Evolutionary conservation across 1,140 invertebrate species (phyloP), one percentile per base, ranked within the genome.

Genomic region (Argopecten irradians): DNA sequence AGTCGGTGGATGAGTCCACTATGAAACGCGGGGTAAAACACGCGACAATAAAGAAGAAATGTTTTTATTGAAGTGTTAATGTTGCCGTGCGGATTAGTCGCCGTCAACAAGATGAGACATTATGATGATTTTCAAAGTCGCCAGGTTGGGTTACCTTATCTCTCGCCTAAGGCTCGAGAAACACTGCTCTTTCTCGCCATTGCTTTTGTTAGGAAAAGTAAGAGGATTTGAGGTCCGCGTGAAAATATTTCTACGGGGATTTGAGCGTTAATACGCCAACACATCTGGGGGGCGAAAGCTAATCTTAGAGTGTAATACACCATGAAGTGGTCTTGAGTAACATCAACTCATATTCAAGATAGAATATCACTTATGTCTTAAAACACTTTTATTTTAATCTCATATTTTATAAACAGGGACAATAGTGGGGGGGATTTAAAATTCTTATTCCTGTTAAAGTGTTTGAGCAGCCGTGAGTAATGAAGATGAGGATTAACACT

Each of bases 81-180:
- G 86, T 88, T 90, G 87, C 89, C 89, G 85, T 33, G 85, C 55
- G 89, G 89, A 88, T 87, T 88, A 88, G 84, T 82, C 83, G 35
- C 46, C 89, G 87, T 90, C 89, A 90, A 90, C 89, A 35, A 85
- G 88, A 90, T 90, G 87, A 90, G 85, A 90, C 87, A 90, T 90
- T 90, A 90, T 41, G 85, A 86, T 88, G 87, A 90, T 90, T 90
- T 90, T 86, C 82, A 86, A 88, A 90, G 89, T 90, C 89, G 89
- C 89, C 89, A 90, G 89, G 82, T 88, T 88, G 88, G 85, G 71
- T 34, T 55, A 39, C 36, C 85, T 89, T 89, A 89, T 89, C 88
- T 89, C 19, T 85, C 35, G 88, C 88, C 88, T 82, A 36, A 35
- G 55, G 55, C 55, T 28, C 55, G 28, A 71, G 55, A 71, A 84